phyloP scores from a whole-genome alignment of 2,888 invertebrate genomes.

The Arctia plantaginis region DNA sequence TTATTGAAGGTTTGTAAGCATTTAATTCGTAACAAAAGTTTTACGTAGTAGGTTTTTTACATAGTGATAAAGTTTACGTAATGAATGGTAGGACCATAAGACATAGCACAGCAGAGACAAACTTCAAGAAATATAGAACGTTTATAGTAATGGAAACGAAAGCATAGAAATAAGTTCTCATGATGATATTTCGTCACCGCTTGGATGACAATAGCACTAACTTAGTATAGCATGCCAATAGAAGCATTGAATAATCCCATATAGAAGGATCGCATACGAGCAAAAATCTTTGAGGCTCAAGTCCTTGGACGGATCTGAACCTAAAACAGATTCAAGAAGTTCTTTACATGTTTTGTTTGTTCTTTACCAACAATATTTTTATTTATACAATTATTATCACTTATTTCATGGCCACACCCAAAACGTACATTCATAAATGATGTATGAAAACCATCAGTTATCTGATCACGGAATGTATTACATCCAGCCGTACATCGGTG shows the following conservation, averaged over 20 bases:
- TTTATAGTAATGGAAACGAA: no score
- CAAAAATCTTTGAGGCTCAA: not conserved
- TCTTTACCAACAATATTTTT: no score
- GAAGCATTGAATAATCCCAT: not conserved
- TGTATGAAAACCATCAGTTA: constrained; percentile 49
- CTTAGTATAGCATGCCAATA: no score
- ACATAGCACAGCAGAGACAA: no score
- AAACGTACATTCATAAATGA: constrained; percentile 49
- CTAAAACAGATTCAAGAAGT: not conserved
- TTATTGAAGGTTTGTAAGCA: no score
- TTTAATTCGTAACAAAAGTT: not conserved
- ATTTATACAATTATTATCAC: not conserved
- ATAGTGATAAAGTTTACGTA: no score
- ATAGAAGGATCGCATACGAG: no score
- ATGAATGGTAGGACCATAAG: no score
- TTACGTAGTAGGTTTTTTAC: no score
- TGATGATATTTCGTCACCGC: not conserved
- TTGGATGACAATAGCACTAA: no score
- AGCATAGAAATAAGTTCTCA: not conserved
- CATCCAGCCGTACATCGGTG: constrained; percentile 35
- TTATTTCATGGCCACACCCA: constrained; percentile 22
- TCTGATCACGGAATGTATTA: constrained; percentile 53
- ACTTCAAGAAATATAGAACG: no score
- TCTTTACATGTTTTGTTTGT: no score
- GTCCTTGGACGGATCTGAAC: not conserved